Evolutionary conservation across 2,797 vertebrate species (phyloP).

Genomic region (Bucorvus abyssinicus): DNA sequence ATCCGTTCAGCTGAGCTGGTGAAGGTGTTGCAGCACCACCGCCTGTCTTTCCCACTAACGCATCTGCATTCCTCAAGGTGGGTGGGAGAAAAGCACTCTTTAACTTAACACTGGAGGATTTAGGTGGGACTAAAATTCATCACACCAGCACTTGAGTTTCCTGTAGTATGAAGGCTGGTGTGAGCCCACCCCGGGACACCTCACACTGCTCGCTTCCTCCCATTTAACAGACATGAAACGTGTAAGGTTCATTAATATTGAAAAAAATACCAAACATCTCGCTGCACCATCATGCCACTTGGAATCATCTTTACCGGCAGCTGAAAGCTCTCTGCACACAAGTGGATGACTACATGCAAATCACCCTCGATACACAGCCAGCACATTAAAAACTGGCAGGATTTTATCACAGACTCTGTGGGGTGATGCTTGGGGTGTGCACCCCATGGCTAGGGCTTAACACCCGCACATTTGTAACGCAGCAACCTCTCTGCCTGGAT

Average conservation of each 20-base stretch:
- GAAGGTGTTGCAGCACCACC: not conserved
- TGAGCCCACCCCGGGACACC: not conserved
- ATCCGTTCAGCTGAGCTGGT: fast-evolving
- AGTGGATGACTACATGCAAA: not conserved
- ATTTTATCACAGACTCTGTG: fast-evolving
- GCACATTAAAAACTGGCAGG: not conserved
- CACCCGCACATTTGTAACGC: not conserved
- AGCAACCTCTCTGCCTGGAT: not conserved
- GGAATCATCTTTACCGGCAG: not conserved
- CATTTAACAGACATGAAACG: not conserved
- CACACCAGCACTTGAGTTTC: not conserved
- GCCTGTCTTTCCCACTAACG: not conserved
- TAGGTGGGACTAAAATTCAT: not conserved
- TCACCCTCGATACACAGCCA: not conserved
- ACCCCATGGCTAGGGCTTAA: not conserved
- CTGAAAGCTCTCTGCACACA: not conserved
- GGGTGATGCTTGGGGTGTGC: fast-evolving
- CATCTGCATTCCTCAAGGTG: fast-evolving
- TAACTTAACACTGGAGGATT: not conserved
- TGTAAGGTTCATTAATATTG: not conserved
- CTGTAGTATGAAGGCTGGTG: fast-evolving
- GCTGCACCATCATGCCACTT: not conserved
- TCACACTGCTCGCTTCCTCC: not conserved
- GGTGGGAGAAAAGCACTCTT: not conserved
- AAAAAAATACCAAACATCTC: not conserved